phyloP scores from a whole-genome alignment of 1,140 invertebrate species.

The Drosophila albomicans region DNA sequence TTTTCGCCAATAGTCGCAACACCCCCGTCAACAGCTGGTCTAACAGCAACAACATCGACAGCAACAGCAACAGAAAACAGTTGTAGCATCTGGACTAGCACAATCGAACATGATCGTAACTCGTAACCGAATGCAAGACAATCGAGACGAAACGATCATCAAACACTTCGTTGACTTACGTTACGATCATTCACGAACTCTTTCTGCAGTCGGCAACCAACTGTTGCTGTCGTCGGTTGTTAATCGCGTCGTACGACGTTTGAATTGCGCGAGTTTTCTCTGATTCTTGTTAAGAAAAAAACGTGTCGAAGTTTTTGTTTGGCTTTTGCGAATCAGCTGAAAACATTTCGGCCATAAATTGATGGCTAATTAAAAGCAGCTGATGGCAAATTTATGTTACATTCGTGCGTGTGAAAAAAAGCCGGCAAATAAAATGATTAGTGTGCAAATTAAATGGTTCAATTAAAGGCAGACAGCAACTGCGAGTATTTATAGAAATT shows the following conservation, averaged over 20 bases:
- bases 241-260: neutral
- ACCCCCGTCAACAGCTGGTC: constrained; percentile 45
- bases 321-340: constrained; percentile 15
- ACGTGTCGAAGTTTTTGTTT: constrained; percentile 24
- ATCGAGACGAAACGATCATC: constrained; percentile 26
- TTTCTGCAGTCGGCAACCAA: constrained; percentile 71
- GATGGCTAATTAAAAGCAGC: constrained; percentile 49
- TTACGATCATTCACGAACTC: constrained; percentile 46
- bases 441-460: constrained; percentile 42
- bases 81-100: constrained; percentile 20
- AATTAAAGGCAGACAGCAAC: constrained; percentile 36
- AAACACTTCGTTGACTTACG: neutral
- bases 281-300: neutral
- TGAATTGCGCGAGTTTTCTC: constrained; percentile 3
- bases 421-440: constrained; percentile 7
- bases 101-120: constrained; percentile 43
- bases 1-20: constrained; percentile 25
- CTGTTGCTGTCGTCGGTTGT: constrained; percentile 68
- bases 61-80: constrained; percentile 17
- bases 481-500: constrained; percentile 23
- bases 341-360: constrained; percentile 47
- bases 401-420: constrained; percentile 27
- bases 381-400: constrained; percentile 44
- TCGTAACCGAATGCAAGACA: constrained; percentile 16
- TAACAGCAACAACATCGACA: constrained; percentile 9